phyloP scores from a whole-genome alignment of 1,140 invertebrate species.

The Paraescarpia echinospica region DNA sequence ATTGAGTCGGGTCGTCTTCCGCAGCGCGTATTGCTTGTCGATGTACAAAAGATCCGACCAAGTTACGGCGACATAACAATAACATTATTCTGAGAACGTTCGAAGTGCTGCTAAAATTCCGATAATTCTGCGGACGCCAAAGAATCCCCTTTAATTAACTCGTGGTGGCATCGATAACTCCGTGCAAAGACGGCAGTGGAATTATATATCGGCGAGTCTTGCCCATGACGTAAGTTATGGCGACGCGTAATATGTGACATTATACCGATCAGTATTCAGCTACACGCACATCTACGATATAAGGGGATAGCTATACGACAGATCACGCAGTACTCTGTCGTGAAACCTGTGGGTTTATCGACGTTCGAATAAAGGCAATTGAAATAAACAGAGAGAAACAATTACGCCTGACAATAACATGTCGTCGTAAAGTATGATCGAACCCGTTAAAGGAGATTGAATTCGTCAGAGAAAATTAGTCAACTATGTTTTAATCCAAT shows the following conservation, averaged over 20 bases:
- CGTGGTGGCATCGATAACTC: not conserved
- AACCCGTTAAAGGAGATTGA: not conserved
- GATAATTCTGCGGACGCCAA: not conserved
- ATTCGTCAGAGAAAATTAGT: not conserved
- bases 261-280: not conserved
- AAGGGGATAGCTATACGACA: not conserved
- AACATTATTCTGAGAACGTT: too few species aligned
- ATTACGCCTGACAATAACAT: not conserved
- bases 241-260: not conserved
- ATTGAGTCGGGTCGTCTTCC: too few species aligned
- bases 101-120: not conserved
- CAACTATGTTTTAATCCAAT: not conserved
- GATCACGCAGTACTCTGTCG: not conserved
- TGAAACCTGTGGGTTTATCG: not conserved
- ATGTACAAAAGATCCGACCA: too few species aligned
- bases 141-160: not conserved
- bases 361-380: not conserved
- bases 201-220: not conserved
- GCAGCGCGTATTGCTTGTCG: too few species aligned
- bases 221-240: not conserved
- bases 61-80: too few species aligned
- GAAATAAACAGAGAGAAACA: not conserved
- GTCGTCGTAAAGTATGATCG: not conserved
- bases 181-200: too few species aligned
- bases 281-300: not conserved